These are phyloP conservation scores for Cheilosia vernalis DNA, from an alignment of 2,888 invertebrate species.

Conservation along the genomic window DNA sequence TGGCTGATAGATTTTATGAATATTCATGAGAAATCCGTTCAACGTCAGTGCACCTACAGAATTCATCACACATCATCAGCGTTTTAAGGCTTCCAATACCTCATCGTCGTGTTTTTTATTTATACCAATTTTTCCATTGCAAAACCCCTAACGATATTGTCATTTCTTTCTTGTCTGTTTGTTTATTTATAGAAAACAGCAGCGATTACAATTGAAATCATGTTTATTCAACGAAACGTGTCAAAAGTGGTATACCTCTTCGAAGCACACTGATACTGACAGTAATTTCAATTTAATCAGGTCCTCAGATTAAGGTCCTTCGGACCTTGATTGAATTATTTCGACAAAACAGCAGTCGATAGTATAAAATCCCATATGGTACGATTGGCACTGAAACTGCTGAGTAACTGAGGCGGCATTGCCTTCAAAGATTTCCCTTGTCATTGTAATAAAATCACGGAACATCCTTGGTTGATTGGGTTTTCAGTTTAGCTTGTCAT, in stretches of 20 bases:
- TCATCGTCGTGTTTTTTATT: no score
- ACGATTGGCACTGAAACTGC: slow-evolving; percentile 18
- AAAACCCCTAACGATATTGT: no score
- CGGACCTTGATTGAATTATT: slow-evolving; percentile 13
- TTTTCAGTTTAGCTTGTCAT: slow-evolving; percentile 18
- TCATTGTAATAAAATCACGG: slow-evolving; percentile 35
- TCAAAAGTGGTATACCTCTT: neutral
- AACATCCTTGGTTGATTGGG: slow-evolving; percentile 18
- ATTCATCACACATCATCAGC: neutral
- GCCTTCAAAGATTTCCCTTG: slow-evolving; percentile 21
- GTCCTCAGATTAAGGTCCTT: neutral
- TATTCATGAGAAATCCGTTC: slow-evolving; percentile 24
- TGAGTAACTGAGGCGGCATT: slow-evolving; percentile 24
- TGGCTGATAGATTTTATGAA: slow-evolving; percentile 7
- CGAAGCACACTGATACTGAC: neutral
- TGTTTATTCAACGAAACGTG: neutral
- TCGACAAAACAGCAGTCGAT: slow-evolving; percentile 1
- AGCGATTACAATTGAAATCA: no score
- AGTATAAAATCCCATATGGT: slow-evolving; percentile 9
- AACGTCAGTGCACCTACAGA: slow-evolving; percentile 4
- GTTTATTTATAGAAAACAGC: neutral
- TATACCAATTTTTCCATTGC: no score
- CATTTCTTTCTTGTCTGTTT: neutral
- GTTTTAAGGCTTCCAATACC: no score
- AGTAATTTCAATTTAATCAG: slow-evolving; percentile 14